Conservation (phyloP, 2,888 invertebrate species). For the Mantis religiosa region DNA sequence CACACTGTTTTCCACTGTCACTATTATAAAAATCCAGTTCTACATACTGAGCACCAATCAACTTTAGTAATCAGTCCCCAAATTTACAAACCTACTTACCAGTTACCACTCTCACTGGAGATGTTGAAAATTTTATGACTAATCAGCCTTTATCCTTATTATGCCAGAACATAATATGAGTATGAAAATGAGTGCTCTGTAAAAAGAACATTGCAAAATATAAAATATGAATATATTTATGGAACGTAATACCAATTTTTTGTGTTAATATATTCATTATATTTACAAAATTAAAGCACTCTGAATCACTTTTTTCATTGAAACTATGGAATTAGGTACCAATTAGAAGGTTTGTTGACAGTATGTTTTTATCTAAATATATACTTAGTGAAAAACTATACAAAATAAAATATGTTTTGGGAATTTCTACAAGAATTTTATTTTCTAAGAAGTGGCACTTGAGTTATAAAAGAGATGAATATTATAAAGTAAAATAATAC, state of each 20-base stretch:
- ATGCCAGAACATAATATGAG: no score
- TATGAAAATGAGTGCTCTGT: not conserved
- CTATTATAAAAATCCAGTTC: no score
- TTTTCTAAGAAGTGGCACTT: not conserved
- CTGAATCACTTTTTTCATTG: not conserved
- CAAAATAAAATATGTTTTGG: not conserved
- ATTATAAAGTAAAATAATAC: not conserved
- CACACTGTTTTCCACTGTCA: no score
- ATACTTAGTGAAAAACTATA: not conserved
- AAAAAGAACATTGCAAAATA: not conserved
- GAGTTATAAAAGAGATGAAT: not conserved
- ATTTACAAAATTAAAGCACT: not conserved
- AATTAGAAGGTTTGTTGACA: not conserved
- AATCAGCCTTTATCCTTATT: no score
- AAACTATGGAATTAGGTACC: not conserved
- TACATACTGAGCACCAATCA: no score
- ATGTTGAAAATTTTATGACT: no score
- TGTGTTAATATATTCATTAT: not conserved
- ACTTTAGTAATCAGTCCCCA: no score
- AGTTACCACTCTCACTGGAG: no score
- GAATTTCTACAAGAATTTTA: not conserved
- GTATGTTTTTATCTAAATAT: not conserved
- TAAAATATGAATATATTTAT: not conserved
- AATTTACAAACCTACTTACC: no score
- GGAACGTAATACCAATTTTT: not conserved